phyloP scores from a whole-genome alignment of 92 coral and sea anemone genomes.

The Phenganax marumi region DNA sequence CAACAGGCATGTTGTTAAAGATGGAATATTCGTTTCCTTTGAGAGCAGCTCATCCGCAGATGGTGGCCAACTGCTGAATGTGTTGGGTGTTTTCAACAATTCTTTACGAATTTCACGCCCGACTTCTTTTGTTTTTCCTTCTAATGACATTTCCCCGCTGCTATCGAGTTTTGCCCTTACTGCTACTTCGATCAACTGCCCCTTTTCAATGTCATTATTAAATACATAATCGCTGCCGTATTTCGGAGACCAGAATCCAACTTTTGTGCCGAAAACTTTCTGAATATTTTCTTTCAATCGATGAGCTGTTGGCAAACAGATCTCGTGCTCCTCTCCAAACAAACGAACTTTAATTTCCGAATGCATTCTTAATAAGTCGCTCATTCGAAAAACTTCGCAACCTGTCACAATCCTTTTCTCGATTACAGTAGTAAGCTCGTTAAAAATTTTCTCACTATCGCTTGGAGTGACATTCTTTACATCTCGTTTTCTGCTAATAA shows the following conservation, averaged over 20 bases:
- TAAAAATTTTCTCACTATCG: neutral
- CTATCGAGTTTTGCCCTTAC: conserved; percentile 17
- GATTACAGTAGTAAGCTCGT: conserved; percentile 15
- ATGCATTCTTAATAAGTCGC: neutral
- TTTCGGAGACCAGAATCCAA: conserved; percentile 37
- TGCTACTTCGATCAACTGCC: conserved; percentile 28
- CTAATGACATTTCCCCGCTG: conserved; percentile 1
- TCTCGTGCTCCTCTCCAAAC: conserved; percentile 4
- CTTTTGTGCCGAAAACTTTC: neutral
- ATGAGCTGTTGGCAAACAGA: neutral
- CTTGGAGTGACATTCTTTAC: neutral
- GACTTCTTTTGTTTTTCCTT: conserved; percentile 32
- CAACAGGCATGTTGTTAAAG: too few relatives aligned
- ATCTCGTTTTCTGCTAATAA: too few relatives aligned
- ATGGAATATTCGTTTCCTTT: too few relatives aligned
- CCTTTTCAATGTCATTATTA: conserved; percentile 24
- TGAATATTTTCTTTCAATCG: conserved; percentile 24
- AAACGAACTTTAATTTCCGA: neutral
- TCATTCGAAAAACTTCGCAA: conserved; percentile 16
- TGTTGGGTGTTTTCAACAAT: conserved; percentile 7
- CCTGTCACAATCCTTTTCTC: neutral
- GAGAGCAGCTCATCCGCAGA: too few relatives aligned
- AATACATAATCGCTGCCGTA: conserved; percentile 29
- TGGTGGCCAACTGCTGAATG: neutral
- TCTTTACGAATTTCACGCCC: conserved; percentile 16